These are phyloP conservation scores for Phalloptychus januarius DNA, from an alignment of 2,797 vertebrate species.

Conservation along the genomic window DNA sequence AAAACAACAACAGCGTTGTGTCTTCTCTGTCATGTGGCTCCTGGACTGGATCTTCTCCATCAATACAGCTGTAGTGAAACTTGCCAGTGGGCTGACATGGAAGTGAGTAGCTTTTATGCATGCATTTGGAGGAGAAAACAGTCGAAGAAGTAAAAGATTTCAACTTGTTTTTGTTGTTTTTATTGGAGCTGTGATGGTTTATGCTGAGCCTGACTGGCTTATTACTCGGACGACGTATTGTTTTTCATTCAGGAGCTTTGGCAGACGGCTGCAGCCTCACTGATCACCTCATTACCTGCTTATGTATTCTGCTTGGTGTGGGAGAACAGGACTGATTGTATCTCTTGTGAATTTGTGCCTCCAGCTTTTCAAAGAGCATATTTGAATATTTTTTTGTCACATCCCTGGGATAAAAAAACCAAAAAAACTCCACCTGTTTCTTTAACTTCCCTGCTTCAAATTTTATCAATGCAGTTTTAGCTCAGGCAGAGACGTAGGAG, in stretches of 20 bases:
- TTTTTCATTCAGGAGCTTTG: conserved; percentile 17
- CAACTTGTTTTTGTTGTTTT: background rate
- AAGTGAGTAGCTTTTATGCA: conserved; percentile 72
- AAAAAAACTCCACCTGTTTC: conserved; percentile 4
- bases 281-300: conserved; percentile 33
- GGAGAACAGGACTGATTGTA: conserved; percentile 9
- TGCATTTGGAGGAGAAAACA: background rate
- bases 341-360: conserved; percentile 20
- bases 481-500: conserved; percentile 17
- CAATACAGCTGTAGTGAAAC: conserved; percentile 80
- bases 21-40: conserved; percentile 77
- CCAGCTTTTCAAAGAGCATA: conserved; percentile 22
- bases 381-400: conserved; percentile 14
- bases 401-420: conserved; percentile 1
- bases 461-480: background rate
- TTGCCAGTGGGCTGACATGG: conserved; percentile 79
- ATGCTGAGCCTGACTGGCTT: conserved; percentile 39
- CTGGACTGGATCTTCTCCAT: conserved; percentile 84
- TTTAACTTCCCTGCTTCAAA: conserved; percentile 16
- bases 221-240: conserved; percentile 60
- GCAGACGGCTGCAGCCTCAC: conserved; percentile 19
- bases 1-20: conserved; percentile 20
- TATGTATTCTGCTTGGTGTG: conserved; percentile 13
- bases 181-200: conserved; percentile 11
- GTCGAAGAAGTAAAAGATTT: background rate